Evolutionary conservation across 1,140 invertebrate genomes (phyloP), one percentile per base, ranked within the genome.

Genomic region (Drosophila ficusphila): DNA sequence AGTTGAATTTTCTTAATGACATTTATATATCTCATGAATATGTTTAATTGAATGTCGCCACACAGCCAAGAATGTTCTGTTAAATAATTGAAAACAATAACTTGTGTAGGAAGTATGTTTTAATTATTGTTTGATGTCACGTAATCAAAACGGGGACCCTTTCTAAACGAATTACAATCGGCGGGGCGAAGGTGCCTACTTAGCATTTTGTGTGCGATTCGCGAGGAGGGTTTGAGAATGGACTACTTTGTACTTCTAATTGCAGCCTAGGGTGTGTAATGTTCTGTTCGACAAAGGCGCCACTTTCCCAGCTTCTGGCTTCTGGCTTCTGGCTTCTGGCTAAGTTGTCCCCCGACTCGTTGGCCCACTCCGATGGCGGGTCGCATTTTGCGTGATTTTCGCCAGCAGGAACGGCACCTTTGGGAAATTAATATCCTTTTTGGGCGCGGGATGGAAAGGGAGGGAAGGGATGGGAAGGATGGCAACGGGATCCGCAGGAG

Each of bases 341-440:
- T 75, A 79, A 79, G 69, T 57, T 75, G 34, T 68, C 42, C 61
- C 64, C 61, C 21, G 64, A 67, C 62, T 67, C 48, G 18, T 6
- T 39, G 19, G 3, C 52, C 16, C 48, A 21, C 47, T 44, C 51
- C 46, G 4, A 14, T 0, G 6, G 42, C 51, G 38, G 53, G 41
- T 61, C 49, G 60, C 44, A 78, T 78, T 83, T 75, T 83, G 75
- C 77, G 82, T 88, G 82, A 88, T 86, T 86, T 86, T 86, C 61
- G 74, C 77, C 62, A 36, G 78, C 73, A 78, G 72, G 81, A 83
- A 88, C 62, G 75, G 78, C 88, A 90, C 88, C 88, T 90, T 90
- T 88, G 88, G 88, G 88, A 90, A 90, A 90, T 90, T 90, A 90
- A 90, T 90, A 90, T 79, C 81, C 78, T 90, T 90, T 88, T 82